phyloP scores from a whole-genome alignment of 35 echinoderm and acorn worm species.

The Ophiothrix spiculata region DNA sequence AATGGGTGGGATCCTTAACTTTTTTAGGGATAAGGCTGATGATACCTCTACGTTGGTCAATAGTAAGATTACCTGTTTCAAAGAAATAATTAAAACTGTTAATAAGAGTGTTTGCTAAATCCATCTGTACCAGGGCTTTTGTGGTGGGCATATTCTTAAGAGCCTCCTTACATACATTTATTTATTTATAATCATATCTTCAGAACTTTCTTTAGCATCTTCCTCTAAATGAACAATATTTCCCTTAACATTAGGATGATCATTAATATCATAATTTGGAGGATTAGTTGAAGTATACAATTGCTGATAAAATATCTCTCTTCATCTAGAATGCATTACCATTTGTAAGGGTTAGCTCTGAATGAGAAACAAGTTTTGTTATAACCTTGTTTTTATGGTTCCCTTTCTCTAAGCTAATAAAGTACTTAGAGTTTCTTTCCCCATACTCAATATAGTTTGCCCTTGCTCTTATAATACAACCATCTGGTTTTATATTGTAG shows the following conservation, averaged over 20 bases:
- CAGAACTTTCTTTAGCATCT: slow-evolving; percentile 14
- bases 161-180: slow-evolving; percentile 12
- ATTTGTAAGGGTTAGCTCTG: background rate
- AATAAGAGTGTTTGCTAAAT: background rate
- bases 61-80: background rate
- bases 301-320: slow-evolving; percentile 13
- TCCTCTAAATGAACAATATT: background rate
- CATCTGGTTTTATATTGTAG: background rate
- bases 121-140: slow-evolving; percentile 55
- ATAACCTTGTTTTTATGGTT: slow-evolving; percentile 45
- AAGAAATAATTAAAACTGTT: slow-evolving; percentile 40
- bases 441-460: background rate
- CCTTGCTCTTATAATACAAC: background rate
- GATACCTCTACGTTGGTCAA: slow-evolving; percentile 21
- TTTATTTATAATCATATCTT: slow-evolving; percentile 21
- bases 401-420: slow-evolving; percentile 42
- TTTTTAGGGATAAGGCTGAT: slow-evolving; percentile 39
- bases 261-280: background rate
- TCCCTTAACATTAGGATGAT: background rate
- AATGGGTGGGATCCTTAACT: too few species aligned
- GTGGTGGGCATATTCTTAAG: slow-evolving; percentile 27
- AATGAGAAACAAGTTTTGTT: slow-evolving; percentile 16
- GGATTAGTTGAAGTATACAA: slow-evolving; percentile 5
- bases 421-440: slow-evolving; percentile 8
- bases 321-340: background rate